A percentile compares a stretch with the other conserved stretches of the same genome.
Evolutionary conservation across 2,113 vertebrate genomes (phyloP).

Genomic region (Chionomys nivalis): DNA sequence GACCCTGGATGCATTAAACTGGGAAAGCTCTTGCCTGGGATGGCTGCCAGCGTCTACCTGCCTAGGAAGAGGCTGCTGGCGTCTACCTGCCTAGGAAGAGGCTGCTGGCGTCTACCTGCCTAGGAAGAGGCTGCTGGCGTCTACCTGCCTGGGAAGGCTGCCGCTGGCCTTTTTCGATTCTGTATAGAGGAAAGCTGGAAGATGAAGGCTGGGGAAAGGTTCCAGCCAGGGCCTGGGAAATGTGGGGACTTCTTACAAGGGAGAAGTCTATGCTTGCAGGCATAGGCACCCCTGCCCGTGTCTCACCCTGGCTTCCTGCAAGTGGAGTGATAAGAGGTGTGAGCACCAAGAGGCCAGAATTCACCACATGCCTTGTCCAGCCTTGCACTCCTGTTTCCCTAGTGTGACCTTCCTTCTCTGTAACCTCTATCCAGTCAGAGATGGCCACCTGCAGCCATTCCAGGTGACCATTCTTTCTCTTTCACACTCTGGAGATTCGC

Average conservation of each 20-base stretch:
- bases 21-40: background rate
- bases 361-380: background rate
- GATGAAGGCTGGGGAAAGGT: background rate
- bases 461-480: background rate
- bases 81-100: background rate
- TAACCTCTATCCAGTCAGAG: background rate
- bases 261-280: background rate
- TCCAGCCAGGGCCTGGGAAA: background rate
- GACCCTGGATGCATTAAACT: background rate
- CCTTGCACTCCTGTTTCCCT: background rate
- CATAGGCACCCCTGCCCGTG: background rate
- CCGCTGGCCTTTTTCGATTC: background rate
- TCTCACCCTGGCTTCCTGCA: background rate
- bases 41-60: background rate
- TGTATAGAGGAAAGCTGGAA: background rate
- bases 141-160: background rate
- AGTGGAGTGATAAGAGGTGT: background rate
- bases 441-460: background rate
- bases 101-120: background rate
- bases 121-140: background rate
- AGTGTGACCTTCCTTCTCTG: background rate
- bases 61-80: background rate
- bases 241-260: background rate
- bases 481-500: background rate
- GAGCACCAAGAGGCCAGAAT: background rate